Percentiles rank a stretch among this genome's conserved stretches.
These are phyloP conservation scores for Tortrix viridana DNA, from an alignment of 2,888 invertebrate genomes.

Conservation along the genomic window DNA sequence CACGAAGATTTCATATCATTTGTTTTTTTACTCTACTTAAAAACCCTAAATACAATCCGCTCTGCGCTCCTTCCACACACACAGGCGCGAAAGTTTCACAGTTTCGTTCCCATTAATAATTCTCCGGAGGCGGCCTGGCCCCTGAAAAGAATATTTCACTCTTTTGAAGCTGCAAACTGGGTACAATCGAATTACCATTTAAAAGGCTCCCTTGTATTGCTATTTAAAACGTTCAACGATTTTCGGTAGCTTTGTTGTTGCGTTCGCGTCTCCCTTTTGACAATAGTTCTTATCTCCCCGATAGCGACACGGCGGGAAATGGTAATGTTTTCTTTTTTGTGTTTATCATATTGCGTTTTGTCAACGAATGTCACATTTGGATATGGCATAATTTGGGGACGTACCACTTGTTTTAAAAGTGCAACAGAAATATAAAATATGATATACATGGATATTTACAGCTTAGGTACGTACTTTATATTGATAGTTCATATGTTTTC, in stretches of 20 bases:
- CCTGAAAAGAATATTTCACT: slow-evolving; percentile 78
- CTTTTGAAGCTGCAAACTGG: slow-evolving; percentile 68
- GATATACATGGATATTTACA: no score
- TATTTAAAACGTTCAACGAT: slow-evolving; percentile 68
- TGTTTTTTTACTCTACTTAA: no score
- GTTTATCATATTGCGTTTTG: slow-evolving; percentile 45
- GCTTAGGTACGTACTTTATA: no score
- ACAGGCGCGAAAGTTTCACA: slow-evolving; percentile 52
- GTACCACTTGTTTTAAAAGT: no score
- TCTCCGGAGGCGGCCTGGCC: slow-evolving; percentile 65
- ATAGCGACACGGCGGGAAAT: slow-evolving; percentile 6
- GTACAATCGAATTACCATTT: slow-evolving; percentile 81
- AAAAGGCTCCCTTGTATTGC: slow-evolving; percentile 68
- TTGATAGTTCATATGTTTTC: no score
- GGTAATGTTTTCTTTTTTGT: slow-evolving; percentile 1
- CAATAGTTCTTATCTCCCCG: slow-evolving; percentile 31
- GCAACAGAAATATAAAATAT: no score
- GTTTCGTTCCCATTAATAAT: slow-evolving; percentile 75
- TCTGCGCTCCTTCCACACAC: background rate
- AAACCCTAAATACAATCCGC: background rate
- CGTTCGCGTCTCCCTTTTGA: slow-evolving; percentile 37
- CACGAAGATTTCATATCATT: no score
- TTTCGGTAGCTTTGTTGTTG: slow-evolving; percentile 62
- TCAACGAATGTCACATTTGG: no score
- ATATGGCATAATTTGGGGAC: no score